Base-by-base conservation (phyloP, 2,797 vertebrate species). In the Acanthurus leucopareius region DNA sequence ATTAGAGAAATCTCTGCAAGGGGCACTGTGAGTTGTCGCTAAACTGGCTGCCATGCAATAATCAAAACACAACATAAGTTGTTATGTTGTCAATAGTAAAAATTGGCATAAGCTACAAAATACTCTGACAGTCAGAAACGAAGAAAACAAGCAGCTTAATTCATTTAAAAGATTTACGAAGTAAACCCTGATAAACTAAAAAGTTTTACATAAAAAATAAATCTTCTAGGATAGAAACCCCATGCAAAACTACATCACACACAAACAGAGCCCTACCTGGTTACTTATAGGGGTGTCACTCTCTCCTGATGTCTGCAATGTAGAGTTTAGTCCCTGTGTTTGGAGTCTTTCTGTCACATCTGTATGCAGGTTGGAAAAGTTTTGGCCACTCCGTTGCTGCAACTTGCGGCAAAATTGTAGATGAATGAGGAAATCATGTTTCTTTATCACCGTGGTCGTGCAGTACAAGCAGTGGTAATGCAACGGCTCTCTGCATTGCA, bases 391-490 rank as follows among this genome's bases (percentile, higher is more conserved):
- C 7, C 0, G 22, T 28, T 44, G 19, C 2, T 57, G 49, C 15
- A 1, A 16, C 15, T 38, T 16, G 16, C 4, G 3, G 58, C 86
- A 88, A 11, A 20, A 1, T 6, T 17, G 7, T 3, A 86, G 9
- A 35, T 88, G 80, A 7, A 13, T 59, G 32, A 5, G 25, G 19
- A 86, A 79, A 17, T 68, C 48, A 47, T 0, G 22, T 22, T 25
- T 74, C 51, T 49, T 77, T 15, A 56, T 17, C 54, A 88, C 5
- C 2, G 73, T 77, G 42, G 20, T 16, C 6, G 40, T 8, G 58
- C 86, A 88, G 73, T 71, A 77, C 69, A 88, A 22, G 56, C 86
- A 88, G 75, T 88, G 86, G 69, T 40, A 88, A 79, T 88, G 80
- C 0, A 16, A 32, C 14, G 40, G 49, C 9, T 5, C 25, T n/a